A percentile compares a stretch with the other conserved stretches of the same genome.
Conservation (phyloP, 1,140 invertebrate genomes). For the Chrysopa pallens region DNA sequence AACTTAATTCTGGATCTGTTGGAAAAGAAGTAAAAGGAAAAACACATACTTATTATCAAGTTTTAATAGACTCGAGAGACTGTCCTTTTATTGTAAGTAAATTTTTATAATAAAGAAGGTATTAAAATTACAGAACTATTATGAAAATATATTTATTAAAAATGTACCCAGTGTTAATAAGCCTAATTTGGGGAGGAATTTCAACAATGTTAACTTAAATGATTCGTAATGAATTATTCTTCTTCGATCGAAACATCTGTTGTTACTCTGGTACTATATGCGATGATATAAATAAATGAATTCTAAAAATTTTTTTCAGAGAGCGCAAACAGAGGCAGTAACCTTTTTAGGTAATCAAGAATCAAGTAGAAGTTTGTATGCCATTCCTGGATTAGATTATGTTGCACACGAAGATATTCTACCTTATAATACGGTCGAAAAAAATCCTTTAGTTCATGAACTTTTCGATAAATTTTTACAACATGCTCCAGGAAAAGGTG, state of each 20-base stretch:
- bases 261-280: no score
- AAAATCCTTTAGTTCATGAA: constrained; percentile 78
- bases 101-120: not conserved
- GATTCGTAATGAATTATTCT: no score
- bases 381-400: constrained; percentile 91
- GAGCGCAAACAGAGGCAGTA: constrained; percentile 90
- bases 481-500: constrained; percentile 59
- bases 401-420: constrained; percentile 91
- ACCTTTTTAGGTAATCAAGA: constrained; percentile 95
- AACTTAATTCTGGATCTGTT: constrained; percentile 24
- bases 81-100: constrained; percentile 88
- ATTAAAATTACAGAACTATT: no score
- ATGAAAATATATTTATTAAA: no score
- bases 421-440: constrained; percentile 66
- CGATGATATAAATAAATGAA: no score
- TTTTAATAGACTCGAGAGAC: constrained; percentile 88
- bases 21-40: constrained; percentile 78
- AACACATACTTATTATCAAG: constrained; percentile 92
- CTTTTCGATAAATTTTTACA: constrained; percentile 90
- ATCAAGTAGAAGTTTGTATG: constrained; percentile 79
- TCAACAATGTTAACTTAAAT: no score
- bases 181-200: not conserved
- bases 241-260: no score
- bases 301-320: constrained; percentile 36
- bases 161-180: not conserved